A percentile compares a stretch with the other conserved stretches of the same genome.
Evolutionary conservation across 2,888 invertebrate genomes (phyloP).

Genomic region (Phania funesta): DNA sequence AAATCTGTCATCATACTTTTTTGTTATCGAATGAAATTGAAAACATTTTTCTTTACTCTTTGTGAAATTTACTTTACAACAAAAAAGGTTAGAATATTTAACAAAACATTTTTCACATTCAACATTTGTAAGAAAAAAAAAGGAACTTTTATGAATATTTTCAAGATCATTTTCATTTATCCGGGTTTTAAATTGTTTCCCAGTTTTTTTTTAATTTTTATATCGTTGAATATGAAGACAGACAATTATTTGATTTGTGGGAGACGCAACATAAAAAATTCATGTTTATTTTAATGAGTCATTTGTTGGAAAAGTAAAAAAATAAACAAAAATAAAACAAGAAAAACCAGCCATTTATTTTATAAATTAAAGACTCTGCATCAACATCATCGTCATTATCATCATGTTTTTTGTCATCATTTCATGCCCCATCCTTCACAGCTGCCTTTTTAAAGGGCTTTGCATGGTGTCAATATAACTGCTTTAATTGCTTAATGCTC

Average conservation of each 20-base stretch:
- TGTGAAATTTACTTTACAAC: no score
- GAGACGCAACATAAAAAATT: background rate
- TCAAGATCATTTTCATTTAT: background rate
- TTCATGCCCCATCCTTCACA: background rate
- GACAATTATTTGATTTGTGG: conserved; percentile 49
- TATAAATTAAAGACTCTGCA: conserved; percentile 38
- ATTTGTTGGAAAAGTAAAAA: conserved; percentile 33
- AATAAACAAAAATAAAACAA: conserved; percentile 3
- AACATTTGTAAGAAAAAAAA: background rate
- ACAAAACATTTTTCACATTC: background rate
- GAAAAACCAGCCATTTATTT: background rate
- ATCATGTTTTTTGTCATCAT: background rate
- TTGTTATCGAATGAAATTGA: no score
- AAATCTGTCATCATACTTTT: no score
- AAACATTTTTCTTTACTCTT: no score
- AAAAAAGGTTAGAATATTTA: no score
- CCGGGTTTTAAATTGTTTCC: conserved; percentile 3
- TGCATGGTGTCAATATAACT: conserved; percentile 51
- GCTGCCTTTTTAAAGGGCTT: conserved; percentile 12
- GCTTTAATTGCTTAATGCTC: conserved; percentile 11
- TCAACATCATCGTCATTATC: background rate
- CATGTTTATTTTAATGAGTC: conserved; percentile 45
- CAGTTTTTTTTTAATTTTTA: background rate
- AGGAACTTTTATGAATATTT: background rate
- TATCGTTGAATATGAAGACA: background rate